Percentiles rank a stretch among this genome's conserved stretches.
phyloP scores from a whole-genome alignment of 2,113 vertebrate genomes.

The Sardina pilchardus region DNA sequence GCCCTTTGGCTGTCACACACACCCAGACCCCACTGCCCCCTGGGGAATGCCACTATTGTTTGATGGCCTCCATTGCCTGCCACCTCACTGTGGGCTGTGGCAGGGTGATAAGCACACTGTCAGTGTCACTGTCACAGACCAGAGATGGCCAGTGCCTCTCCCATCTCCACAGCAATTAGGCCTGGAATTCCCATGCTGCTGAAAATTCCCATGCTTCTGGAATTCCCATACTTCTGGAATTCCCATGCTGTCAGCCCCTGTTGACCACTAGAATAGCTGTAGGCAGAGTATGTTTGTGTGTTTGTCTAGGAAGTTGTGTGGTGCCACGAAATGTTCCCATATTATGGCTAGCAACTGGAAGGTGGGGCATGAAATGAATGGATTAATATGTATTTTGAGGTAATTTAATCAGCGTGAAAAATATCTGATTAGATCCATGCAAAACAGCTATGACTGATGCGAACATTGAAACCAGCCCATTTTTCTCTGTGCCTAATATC shows the following conservation, averaged over 20 bases:
- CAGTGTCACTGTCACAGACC: not conserved
- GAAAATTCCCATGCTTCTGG: not conserved
- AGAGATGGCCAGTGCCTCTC: not conserved
- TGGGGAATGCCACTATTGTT: not conserved
- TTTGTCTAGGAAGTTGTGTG: not conserved
- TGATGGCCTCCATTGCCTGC: not conserved
- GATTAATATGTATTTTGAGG: not conserved
- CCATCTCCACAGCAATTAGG: not conserved
- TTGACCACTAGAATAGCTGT: not conserved
- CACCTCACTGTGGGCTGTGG: not conserved
- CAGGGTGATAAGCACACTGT: not conserved
- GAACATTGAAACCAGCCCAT: not conserved
- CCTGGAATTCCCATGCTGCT: not conserved
- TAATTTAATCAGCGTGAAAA: not conserved
- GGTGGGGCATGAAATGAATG: not conserved
- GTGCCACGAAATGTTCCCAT: not conserved
- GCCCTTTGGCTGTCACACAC: not conserved
- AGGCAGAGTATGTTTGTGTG: not conserved
- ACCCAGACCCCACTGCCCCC: not conserved
- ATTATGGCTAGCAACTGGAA: not conserved
- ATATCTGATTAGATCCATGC: too few species aligned
- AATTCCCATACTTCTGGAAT: not conserved
- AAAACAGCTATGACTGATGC: not conserved
- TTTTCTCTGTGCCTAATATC: not conserved
- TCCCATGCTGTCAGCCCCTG: not conserved